phyloP scores from a whole-genome alignment of 1,140 invertebrate genomes.

The Scaptodrosophila lebanonensis region DNA sequence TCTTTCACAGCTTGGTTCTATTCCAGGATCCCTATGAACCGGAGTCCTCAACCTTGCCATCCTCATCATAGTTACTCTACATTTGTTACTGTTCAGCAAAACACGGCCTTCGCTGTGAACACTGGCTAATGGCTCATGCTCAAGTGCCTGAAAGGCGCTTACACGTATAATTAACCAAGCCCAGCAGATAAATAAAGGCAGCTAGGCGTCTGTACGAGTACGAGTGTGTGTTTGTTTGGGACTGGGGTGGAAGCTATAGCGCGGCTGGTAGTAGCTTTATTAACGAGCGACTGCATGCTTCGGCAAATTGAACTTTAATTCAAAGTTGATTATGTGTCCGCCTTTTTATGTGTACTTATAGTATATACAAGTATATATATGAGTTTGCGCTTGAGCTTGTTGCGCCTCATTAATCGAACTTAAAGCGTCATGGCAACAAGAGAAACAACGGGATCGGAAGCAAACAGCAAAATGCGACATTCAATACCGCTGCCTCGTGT shows the following conservation, averaged over 20 bases:
- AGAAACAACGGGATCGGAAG: neutral
- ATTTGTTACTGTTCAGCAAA: too few species aligned
- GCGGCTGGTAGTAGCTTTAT: conserved; percentile 35
- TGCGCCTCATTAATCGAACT: conserved; percentile 54
- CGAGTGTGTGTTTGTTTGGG: neutral
- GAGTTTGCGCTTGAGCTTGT: conserved; percentile 30
- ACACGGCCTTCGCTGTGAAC: too few species aligned
- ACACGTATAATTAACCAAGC: conserved; percentile 8
- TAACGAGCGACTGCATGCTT: conserved; percentile 35
- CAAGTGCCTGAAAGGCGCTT: neutral
- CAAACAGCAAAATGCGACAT: too few species aligned
- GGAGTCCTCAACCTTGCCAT: too few species aligned
- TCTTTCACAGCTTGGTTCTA: conserved; percentile 1
- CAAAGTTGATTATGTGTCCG: conserved; percentile 19
- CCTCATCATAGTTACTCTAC: too few species aligned
- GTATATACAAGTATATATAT: too few species aligned
- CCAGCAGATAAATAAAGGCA: conserved; percentile 11
- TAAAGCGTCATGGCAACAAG: neutral
- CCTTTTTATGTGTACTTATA: neutral
- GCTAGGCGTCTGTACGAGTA: conserved; percentile 3
- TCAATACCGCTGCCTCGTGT: conserved; percentile 5
- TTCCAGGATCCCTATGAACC: conserved; percentile 18
- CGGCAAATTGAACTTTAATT: conserved; percentile 64
- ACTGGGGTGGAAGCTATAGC: neutral
- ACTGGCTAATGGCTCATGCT: neutral